phyloP scores from a whole-genome alignment of 2,888 invertebrate species.

The Drosophila yooni region DNA sequence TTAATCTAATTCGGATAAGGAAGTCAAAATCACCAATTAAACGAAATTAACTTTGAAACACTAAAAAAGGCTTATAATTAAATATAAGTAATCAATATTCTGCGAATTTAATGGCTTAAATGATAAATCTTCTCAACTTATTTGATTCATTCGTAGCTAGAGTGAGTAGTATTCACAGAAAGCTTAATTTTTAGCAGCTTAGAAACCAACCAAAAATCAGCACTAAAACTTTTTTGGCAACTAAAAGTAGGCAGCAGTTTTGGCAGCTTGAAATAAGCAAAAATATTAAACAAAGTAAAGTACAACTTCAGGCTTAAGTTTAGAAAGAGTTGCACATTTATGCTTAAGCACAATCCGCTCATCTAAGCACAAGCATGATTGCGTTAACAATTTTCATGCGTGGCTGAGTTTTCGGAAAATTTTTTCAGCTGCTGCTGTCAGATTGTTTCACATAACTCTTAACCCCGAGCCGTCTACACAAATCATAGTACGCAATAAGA shows the following conservation, averaged over 20 bases:
- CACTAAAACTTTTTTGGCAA: background rate
- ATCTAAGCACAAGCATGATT: slow-evolving; percentile 18
- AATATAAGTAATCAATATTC: background rate
- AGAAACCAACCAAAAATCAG: slow-evolving; percentile 15
- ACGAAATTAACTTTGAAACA: slow-evolving; percentile 14
- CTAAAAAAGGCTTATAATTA: background rate
- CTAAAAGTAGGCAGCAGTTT: slow-evolving; percentile 17
- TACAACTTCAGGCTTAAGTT: slow-evolving; percentile 21
- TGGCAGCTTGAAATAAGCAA: background rate
- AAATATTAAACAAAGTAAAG: background rate
- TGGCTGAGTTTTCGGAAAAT: slow-evolving; percentile 46
- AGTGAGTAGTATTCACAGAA: background rate
- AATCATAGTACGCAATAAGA: slow-evolving; percentile 71
- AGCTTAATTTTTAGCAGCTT: background rate
- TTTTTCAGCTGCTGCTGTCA: slow-evolving; percentile 27
- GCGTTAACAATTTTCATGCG: slow-evolving; percentile 58
- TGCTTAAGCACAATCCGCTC: slow-evolving; percentile 9
- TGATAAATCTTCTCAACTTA: slow-evolving; percentile 11
- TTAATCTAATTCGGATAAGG: slow-evolving; percentile 52
- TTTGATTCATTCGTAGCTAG: slow-evolving; percentile 10
- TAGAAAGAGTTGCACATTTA: background rate
- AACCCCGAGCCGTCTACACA: slow-evolving; percentile 64
- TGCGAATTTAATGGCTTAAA: background rate
- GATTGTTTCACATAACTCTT: slow-evolving; percentile 64
- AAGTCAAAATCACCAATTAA: slow-evolving; percentile 45